Percentiles rank a stretch among this genome's conserved stretches.
Conservation (phyloP, 2,797 vertebrate genomes). For the Miopithecus talapoin region DNA sequence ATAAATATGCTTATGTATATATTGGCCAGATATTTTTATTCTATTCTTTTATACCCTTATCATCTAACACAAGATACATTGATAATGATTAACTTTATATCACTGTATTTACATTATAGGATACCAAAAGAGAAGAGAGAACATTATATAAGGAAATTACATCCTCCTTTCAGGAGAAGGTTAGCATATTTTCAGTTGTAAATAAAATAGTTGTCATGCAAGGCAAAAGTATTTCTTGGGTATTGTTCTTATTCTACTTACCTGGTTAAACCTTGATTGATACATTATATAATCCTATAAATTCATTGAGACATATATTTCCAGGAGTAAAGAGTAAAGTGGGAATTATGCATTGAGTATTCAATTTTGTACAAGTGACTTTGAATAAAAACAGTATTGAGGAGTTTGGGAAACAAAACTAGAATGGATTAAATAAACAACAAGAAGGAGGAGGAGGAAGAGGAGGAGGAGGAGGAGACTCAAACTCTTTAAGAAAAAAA, state of each 20-base stretch:
- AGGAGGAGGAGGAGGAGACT: background rate
- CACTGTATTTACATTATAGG: background rate
- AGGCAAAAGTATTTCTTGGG: background rate
- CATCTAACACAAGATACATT: background rate
- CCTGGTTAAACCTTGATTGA: background rate
- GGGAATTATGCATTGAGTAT: background rate
- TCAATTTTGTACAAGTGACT: background rate
- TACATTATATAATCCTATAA: background rate
- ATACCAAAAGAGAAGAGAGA: background rate
- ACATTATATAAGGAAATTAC: background rate
- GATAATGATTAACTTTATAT: background rate
- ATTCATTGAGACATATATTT: background rate
- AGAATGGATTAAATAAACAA: background rate
- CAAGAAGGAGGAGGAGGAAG: background rate
- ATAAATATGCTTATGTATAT: background rate
- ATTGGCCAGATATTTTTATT: background rate
- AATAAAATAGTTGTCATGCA: background rate
- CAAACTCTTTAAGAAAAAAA: background rate
- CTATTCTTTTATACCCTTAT: background rate
- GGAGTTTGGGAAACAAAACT: background rate
- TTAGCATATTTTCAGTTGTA: background rate
- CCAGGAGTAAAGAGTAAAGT: background rate
- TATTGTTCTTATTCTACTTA: background rate
- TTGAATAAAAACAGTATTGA: background rate
- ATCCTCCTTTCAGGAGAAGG: background rate